phyloP scores from a whole-genome alignment of 1,140 invertebrate genomes.

The Rhyacophila brunnea region DNA sequence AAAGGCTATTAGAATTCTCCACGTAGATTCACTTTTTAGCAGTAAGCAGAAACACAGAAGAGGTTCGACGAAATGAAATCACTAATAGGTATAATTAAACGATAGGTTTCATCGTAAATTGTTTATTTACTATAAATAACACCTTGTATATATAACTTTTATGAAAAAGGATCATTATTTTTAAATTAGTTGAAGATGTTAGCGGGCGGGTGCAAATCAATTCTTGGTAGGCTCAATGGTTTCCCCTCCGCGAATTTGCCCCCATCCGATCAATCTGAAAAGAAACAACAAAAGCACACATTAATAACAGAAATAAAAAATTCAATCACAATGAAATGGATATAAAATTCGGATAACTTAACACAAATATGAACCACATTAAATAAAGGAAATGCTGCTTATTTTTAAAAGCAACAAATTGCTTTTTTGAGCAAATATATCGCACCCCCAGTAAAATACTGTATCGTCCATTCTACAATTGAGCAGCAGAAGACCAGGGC shows the following conservation, averaged over 20 bases:
- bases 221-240: conserved; percentile 75
- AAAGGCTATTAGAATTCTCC: too few species aligned
- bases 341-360: conserved; percentile 1
- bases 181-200: conserved; percentile 10
- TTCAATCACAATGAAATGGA: conserved; percentile 16
- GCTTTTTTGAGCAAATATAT: too few species aligned
- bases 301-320: conserved; percentile 12
- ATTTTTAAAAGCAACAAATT: too few species aligned
- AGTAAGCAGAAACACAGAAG: too few species aligned
- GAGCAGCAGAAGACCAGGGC: too few species aligned
- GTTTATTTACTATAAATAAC: conserved; percentile 34
- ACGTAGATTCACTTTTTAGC: too few species aligned
- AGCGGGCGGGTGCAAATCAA: conserved; percentile 12
- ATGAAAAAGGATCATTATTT: conserved; percentile 22
- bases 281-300: conserved; percentile 30
- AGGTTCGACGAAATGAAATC: too few species aligned
- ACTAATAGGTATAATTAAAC: too few species aligned
- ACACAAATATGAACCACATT: not conserved
- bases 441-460: too few species aligned
- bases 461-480: too few species aligned
- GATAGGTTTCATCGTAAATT: not conserved
- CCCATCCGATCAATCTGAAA: conserved; percentile 92
- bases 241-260: conserved; percentile 89
- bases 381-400: not conserved
- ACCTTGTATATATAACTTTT: conserved; percentile 32